Evolutionary conservation across 2,797 vertebrate genomes (phyloP).

Genomic region (Hippopotamyrus pictus): DNA sequence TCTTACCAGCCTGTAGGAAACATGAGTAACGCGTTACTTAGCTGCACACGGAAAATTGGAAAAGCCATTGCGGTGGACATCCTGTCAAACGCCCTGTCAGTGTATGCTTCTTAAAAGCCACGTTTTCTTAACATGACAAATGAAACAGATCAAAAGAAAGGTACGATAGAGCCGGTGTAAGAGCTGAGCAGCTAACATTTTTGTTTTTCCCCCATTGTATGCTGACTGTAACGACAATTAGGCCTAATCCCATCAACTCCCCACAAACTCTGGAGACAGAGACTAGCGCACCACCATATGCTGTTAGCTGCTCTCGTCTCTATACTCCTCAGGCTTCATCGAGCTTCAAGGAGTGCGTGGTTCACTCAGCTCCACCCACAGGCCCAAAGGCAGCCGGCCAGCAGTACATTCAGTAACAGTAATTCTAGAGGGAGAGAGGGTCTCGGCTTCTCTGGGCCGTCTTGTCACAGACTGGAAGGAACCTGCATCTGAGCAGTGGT

Average conservation of each 20-base stretch:
- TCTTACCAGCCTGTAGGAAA: neutral
- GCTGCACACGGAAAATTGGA: neutral
- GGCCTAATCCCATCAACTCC: neutral
- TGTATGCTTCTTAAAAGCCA: neutral
- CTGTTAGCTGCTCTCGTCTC: neutral
- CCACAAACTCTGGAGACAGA: neutral
- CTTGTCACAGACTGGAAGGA: neutral
- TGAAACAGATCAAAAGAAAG: neutral
- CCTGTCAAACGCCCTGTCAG: neutral
- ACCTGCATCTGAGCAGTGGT: neutral
- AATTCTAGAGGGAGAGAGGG: neutral
- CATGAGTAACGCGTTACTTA: neutral
- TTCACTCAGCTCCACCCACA: neutral
- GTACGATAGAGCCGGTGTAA: neutral
- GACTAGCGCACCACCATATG: neutral
- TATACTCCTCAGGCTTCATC: neutral
- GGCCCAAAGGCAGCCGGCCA: neutral
- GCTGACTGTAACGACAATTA: neutral
- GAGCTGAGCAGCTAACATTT: neutral
- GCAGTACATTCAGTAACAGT: neutral
- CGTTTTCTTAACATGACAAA: constrained; percentile 15
- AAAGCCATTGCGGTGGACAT: neutral
- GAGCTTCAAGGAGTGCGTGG: neutral
- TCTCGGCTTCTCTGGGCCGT: neutral
- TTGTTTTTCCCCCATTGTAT: neutral